phyloP scores from a whole-genome alignment of 1,140 invertebrate species.

The Caenorhabditis remanei region DNA sequence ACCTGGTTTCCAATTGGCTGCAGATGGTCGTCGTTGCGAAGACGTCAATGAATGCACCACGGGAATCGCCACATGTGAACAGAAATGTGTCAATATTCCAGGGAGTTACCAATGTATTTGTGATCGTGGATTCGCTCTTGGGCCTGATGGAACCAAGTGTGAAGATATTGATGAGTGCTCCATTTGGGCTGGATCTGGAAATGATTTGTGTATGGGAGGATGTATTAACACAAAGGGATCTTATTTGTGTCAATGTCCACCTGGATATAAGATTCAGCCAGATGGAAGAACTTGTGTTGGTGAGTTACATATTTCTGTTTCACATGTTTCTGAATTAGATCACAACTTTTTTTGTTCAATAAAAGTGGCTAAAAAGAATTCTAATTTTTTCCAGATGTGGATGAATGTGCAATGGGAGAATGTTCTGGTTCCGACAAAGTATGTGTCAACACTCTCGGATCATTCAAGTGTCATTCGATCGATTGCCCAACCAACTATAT shows the following conservation, averaged over 20 bases:
- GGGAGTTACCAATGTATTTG: conserved; percentile 79
- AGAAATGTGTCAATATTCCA: conserved; percentile 79
- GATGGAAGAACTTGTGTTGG: conserved; percentile 79
- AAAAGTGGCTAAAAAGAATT: too few relatives aligned
- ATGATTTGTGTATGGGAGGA: conserved; percentile 80
- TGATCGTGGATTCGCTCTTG: conserved; percentile 79
- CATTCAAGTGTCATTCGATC: conserved; percentile 88
- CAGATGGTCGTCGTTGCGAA: conserved; percentile 70
- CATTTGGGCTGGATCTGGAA: conserved; percentile 78
- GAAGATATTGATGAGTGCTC: conserved; percentile 78
- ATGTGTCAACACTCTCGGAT: conserved; percentile 90
- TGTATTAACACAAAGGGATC: conserved; percentile 79
- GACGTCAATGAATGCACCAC: conserved; percentile 78
- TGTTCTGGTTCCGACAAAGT: conserved; percentile 83
- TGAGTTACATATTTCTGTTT: not conserved
- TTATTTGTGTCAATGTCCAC: conserved; percentile 79
- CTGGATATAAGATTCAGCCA: conserved; percentile 79
- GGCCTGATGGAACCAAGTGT: conserved; percentile 79
- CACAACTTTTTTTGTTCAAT: too few relatives aligned
- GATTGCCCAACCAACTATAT: conserved; percentile 87
- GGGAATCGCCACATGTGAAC: conserved; percentile 72
- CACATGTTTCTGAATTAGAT: too few relatives aligned
- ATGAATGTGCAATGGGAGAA: conserved; percentile 84
- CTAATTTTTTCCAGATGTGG: conserved; percentile 83
- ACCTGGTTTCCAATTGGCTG: conserved; percentile 68